These are phyloP conservation scores for Dasysyrphus albostriatus DNA, from an alignment of 2,888 invertebrate species.

Conservation along the genomic window DNA sequence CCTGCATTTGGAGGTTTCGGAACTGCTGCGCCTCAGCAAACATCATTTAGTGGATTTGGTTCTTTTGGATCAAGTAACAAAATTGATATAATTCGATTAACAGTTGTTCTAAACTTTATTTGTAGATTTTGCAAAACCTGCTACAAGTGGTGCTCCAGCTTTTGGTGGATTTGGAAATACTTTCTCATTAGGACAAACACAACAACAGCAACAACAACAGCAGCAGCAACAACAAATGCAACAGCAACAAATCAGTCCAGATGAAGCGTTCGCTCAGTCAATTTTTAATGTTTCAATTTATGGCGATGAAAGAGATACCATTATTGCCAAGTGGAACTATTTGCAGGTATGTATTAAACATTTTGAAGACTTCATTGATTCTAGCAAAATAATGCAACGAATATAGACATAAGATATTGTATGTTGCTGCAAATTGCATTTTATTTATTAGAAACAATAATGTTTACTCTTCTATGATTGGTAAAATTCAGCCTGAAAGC, in stretches of 20 bases:
- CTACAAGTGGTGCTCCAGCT: constrained; percentile 82
- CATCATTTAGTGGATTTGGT: constrained; percentile 78
- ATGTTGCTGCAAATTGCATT: too few species aligned
- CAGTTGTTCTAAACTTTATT: background rate
- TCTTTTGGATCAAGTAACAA: constrained; percentile 76
- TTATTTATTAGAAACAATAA: too few species aligned
- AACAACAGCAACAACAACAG: constrained; percentile 81
- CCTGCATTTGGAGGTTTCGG: constrained; percentile 84
- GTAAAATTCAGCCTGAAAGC: too few species aligned
- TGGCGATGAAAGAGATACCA: constrained; percentile 97
- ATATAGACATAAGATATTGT: too few species aligned
- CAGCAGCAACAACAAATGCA: constrained; percentile 84
- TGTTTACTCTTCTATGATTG: too few species aligned
- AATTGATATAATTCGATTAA: background rate
- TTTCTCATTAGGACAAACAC: constrained; percentile 82
- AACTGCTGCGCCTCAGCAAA: constrained; percentile 77
- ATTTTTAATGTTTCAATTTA: constrained; percentile 93
- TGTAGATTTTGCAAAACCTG: constrained; percentile 82
- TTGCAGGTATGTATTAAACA: constrained; percentile 86
- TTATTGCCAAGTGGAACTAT: constrained; percentile 97
- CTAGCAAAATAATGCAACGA: too few species aligned
- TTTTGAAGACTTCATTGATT: background rate
- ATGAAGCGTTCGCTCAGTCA: constrained; percentile 89
- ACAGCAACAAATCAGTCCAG: constrained; percentile 86
- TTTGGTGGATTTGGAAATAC: constrained; percentile 85